Evolutionary conservation across 2,113 vertebrate genomes (phyloP), one percentile per base, ranked within the genome.

Genomic region (Heterochromis multidens): DNA sequence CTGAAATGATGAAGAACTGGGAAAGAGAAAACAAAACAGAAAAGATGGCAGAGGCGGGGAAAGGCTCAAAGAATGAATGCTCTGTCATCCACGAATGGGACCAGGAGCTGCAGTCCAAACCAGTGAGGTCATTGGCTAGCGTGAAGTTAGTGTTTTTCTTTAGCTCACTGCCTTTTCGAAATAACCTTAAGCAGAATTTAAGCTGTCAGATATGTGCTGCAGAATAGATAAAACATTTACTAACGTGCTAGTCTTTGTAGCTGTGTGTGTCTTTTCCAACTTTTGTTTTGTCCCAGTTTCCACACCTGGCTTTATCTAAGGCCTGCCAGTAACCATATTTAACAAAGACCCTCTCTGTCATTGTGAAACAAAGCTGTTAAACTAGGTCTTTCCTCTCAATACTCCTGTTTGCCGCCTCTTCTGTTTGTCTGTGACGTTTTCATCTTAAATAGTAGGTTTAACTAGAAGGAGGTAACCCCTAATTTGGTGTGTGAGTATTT

Each of bases 401-500:
- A 62, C 87, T 80, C 81, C 79, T 77, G 57, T 85, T 77, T 86
- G n/a, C 63, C 21, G 4, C 79, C 77, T 37, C 49, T 56, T 77
- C 79, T 85, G 81, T 92, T 83, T 85, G 86, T 79, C 88, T 87
- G 84, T 88, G 91, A 93, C 77, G 60, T 93, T 89, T 87, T 87
- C 79, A 65, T 88, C 83, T 91, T 60, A 94, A 95, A 93, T 94
- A 87, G 86, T 83, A 93, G 91, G 82, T 92, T 92, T 58, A 89
- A 89, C 65, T 87, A 65, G 79, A 88, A 81, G 62, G 89, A 93
- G 89, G 92, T 93, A 95, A 94, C 88, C 94, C 93, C 91, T 94
- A 92, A 95, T 95, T 95, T 91, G 86, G 92, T 87, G 91, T 93
- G 92, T 92, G 94, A 93, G 92, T 93, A 90, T 95, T 94, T 91